These are phyloP conservation scores for Incurvaria masculella DNA, from an alignment of 2,888 invertebrate genomes.

Conservation along the genomic window DNA sequence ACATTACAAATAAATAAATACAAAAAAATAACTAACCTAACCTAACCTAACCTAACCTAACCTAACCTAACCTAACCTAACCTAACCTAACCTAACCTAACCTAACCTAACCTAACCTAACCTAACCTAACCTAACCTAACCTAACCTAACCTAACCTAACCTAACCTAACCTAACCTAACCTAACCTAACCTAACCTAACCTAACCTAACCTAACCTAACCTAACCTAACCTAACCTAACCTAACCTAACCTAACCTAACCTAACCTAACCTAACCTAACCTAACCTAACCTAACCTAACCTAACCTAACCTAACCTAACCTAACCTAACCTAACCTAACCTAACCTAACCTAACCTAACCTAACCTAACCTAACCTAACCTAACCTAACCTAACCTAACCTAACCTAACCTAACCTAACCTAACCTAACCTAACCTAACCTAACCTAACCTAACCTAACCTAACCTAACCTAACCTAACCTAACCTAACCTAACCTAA, in stretches of 20 bases:
- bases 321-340: slow-evolving; percentile 17
- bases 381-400: slow-evolving; percentile 14
- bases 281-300: slow-evolving; percentile 15
- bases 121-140: slow-evolving; percentile 14
- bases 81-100: slow-evolving; percentile 13
- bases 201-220: slow-evolving; percentile 15
- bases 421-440: slow-evolving; percentile 10
- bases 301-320: slow-evolving; percentile 17
- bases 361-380: slow-evolving; percentile 16
- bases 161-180: slow-evolving; percentile 14
- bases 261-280: slow-evolving; percentile 15
- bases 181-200: slow-evolving; percentile 13
- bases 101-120: slow-evolving; percentile 13
- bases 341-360: slow-evolving; percentile 16
- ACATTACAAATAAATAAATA: no score
- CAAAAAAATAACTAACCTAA: slow-evolving; percentile 6
- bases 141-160: slow-evolving; percentile 14
- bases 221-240: slow-evolving; percentile 16
- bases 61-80: slow-evolving; percentile 13
- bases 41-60: slow-evolving; percentile 11
- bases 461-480: slow-evolving; percentile 13
- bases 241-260: slow-evolving; percentile 15
- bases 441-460: slow-evolving; percentile 12
- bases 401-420: slow-evolving; percentile 12
- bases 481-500: slow-evolving; percentile 10